These are phyloP conservation scores for Cheiracanthium punctorium DNA, from an alignment of 2,888 invertebrate genomes.

Conservation along the genomic window DNA sequence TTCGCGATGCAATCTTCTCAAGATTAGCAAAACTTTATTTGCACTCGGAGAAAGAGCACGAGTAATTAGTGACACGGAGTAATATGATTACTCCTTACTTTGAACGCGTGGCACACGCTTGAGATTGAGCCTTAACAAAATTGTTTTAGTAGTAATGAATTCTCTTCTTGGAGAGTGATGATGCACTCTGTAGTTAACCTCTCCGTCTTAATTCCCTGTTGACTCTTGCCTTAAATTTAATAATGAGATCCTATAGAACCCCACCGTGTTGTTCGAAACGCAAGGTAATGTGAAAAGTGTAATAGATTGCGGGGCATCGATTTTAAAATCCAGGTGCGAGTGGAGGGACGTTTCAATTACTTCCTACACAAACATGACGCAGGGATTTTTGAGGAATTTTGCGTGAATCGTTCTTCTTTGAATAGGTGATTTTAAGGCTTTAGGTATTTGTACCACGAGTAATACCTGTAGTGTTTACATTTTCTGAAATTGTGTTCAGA, in stretches of 20 bases:
- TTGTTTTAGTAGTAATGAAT: slow-evolving; percentile 38
- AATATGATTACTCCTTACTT: slow-evolving; percentile 52
- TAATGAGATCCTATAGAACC: background rate
- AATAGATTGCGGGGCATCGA: no score
- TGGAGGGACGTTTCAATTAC: no score
- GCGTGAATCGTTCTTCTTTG: no score
- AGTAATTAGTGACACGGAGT: slow-evolving; percentile 59
- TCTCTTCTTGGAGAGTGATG: background rate
- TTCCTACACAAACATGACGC: no score
- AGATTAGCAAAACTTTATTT: slow-evolving; percentile 66
- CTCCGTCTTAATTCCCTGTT: background rate
- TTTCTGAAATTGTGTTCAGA: no score
- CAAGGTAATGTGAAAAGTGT: no score
- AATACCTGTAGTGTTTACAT: no score
- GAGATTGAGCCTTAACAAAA: slow-evolving; percentile 20
- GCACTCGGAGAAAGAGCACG: slow-evolving; percentile 54
- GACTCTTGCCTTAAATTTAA: slow-evolving; percentile 4
- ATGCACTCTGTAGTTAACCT: background rate
- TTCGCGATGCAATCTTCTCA: slow-evolving; percentile 51
- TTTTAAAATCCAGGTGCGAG: no score
- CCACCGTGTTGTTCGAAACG: no score
- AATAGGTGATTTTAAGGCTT: no score
- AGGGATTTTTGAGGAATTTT: no score
- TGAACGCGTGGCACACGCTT: background rate
- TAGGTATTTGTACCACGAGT: no score